A percentile compares a stretch with the other conserved stretches of the same genome.
Conservation (phyloP, 2,797 vertebrate species). For the Threskiornis aethiopicus region DNA sequence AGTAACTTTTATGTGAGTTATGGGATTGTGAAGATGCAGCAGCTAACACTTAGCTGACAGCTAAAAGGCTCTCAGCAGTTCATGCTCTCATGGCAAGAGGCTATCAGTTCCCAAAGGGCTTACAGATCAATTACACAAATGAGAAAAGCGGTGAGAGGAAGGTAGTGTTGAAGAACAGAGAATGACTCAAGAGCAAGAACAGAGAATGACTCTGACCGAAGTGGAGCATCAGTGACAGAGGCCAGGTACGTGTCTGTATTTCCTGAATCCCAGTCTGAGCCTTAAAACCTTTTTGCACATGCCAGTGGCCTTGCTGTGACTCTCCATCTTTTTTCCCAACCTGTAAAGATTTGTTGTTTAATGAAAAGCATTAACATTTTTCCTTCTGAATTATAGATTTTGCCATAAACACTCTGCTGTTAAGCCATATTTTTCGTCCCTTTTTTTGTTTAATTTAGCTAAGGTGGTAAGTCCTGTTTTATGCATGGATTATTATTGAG, state of each 20-base stretch:
- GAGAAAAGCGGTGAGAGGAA: not conserved
- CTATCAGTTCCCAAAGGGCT: not conserved
- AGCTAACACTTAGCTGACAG: not conserved
- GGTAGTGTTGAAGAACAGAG: not conserved
- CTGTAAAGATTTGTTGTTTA: not conserved
- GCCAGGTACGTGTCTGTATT: not conserved
- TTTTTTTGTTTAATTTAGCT: not conserved
- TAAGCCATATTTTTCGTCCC: not conserved
- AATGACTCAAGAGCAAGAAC: not conserved
- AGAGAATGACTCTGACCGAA: not conserved
- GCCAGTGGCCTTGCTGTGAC: not conserved
- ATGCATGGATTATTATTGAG: not conserved
- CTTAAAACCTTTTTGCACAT: not conserved
- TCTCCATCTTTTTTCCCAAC: not conserved
- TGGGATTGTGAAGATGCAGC: not conserved
- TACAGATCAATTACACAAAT: not conserved
- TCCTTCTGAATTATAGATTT: not conserved
- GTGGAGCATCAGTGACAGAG: not conserved
- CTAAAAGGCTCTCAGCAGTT: not conserved
- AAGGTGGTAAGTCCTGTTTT: not conserved
- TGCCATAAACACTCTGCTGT: not conserved
- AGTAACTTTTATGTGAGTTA: not conserved
- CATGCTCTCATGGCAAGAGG: not conserved
- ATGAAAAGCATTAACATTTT: not conserved
- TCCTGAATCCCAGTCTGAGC: not conserved